These are phyloP conservation scores for Piscicola geometra DNA, from an alignment of 2,888 invertebrate genomes.

Conservation along the genomic window DNA sequence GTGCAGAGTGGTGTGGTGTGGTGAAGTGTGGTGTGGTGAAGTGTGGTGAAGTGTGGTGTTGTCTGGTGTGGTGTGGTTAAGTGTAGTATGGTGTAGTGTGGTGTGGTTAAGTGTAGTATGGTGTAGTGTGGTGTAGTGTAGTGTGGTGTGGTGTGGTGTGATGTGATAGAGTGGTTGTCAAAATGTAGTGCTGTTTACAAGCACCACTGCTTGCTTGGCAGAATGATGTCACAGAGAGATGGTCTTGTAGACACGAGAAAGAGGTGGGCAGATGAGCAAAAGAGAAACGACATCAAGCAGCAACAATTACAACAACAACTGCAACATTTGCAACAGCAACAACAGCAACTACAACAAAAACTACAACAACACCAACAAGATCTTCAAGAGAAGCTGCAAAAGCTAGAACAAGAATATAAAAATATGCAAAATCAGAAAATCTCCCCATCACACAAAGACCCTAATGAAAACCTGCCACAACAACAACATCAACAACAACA, in stretches of 20 bases:
- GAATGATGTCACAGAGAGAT: background rate
- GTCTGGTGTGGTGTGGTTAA: no score
- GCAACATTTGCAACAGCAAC: slow-evolving; percentile 21
- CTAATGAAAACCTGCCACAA: background rate
- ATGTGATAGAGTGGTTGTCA: no score
- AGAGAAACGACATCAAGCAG: slow-evolving; percentile 11
- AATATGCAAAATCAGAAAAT: background rate
- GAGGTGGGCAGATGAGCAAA: slow-evolving; percentile 22
- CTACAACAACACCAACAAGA: slow-evolving; percentile 13
- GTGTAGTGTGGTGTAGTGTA: no score
- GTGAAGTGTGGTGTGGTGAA: no score
- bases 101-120: no score
- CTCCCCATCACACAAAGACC: no score
- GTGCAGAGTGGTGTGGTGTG: no score
- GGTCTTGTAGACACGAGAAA: background rate
- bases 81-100: no score
- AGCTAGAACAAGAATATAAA: background rate
- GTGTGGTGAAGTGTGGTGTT: no score
- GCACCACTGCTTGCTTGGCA: slow-evolving; percentile 6
- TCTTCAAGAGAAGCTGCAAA: background rate
- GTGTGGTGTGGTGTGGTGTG: no score
- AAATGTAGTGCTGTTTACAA: no score
- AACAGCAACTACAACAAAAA: background rate
- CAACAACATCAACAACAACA: slow-evolving; percentile 3
- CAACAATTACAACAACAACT: slow-evolving; percentile 29